Evolutionary conservation across 2,888 invertebrate genomes (phyloP).

Genomic region (Drosophila anomelani): DNA sequence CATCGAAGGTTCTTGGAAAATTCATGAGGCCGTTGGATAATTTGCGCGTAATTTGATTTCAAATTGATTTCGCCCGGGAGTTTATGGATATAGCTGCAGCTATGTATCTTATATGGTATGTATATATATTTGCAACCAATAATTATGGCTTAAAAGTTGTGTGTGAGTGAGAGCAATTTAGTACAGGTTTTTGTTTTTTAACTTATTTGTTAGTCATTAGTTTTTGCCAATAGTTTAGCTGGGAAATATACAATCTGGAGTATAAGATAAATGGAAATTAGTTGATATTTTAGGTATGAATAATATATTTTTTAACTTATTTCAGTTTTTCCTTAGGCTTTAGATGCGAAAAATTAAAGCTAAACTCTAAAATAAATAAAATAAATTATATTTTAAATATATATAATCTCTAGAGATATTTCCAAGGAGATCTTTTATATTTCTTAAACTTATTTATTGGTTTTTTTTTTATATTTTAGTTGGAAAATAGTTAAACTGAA

Average conservation of each 20-base stretch:
- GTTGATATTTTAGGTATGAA: background rate
- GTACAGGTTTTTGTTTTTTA: background rate
- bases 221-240: background rate
- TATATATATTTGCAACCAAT: constrained; percentile 3
- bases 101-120: background rate
- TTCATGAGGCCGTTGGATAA: constrained; percentile 53
- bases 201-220: background rate
- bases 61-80: constrained; percentile 52
- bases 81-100: constrained; percentile 11
- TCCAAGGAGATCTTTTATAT: no score
- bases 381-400: background rate
- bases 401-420: background rate
- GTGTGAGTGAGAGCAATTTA: background rate
- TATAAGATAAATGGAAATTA: fast-evolving
- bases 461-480: no score
- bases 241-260: background rate
- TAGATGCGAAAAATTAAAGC: no score
- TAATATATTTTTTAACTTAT: no score
- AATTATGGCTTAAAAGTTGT: constrained; percentile 8
- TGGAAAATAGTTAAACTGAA: no score
- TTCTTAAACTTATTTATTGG: no score
- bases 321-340: no score
- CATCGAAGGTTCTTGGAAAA: constrained; percentile 43
- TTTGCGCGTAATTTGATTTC: constrained; percentile 67
- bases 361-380: no score